These are phyloP conservation scores for Sabellastarte sp. DNA, from an alignment of 2,888 invertebrate species.

Conservation along the genomic window DNA sequence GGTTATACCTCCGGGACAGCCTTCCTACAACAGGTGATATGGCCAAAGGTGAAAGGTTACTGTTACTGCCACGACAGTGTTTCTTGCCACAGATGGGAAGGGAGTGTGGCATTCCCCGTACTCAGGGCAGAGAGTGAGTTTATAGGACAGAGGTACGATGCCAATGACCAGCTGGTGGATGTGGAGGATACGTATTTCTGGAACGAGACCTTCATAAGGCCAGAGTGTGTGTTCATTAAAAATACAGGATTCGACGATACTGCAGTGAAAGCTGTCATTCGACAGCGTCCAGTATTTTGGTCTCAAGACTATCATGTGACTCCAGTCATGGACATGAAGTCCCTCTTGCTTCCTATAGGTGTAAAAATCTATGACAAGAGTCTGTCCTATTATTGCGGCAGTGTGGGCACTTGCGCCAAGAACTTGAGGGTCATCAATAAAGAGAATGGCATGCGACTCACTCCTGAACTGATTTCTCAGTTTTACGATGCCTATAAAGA, in stretches of 20 bases:
- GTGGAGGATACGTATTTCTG: conserved; percentile 14
- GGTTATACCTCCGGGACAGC: conserved; percentile 11
- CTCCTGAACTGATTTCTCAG: conserved; percentile 22
- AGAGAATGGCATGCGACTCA: conserved; percentile 31
- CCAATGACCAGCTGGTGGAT: conserved; percentile 26
- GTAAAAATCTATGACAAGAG: conserved; percentile 33
- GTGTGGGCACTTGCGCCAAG: conserved; percentile 29
- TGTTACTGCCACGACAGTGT: conserved; percentile 32
- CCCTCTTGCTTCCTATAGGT: conserved; percentile 29
- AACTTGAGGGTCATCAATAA: conserved; percentile 28
- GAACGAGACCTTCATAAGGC: conserved; percentile 10
- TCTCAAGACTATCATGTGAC: conserved; percentile 33
- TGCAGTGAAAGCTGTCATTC: conserved; percentile 23
- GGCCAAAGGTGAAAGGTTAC: conserved; percentile 20
- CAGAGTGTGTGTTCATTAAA: conserved; percentile 29
- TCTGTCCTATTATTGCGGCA: conserved; percentile 29
- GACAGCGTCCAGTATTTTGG: conserved; percentile 29
- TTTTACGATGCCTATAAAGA: conserved; percentile 28
- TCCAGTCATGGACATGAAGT: conserved; percentile 33
- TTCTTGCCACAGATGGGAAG: conserved; percentile 25
- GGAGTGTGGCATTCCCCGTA: conserved; percentile 24
- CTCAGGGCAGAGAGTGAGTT: conserved; percentile 25
- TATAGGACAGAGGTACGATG: conserved; percentile 30
- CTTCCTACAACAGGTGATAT: conserved; percentile 22
- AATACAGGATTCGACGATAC: conserved; percentile 29